Evolutionary conservation across 1,140 invertebrate genomes (phyloP).

Genomic region (Drosophila mojavensis): DNA sequence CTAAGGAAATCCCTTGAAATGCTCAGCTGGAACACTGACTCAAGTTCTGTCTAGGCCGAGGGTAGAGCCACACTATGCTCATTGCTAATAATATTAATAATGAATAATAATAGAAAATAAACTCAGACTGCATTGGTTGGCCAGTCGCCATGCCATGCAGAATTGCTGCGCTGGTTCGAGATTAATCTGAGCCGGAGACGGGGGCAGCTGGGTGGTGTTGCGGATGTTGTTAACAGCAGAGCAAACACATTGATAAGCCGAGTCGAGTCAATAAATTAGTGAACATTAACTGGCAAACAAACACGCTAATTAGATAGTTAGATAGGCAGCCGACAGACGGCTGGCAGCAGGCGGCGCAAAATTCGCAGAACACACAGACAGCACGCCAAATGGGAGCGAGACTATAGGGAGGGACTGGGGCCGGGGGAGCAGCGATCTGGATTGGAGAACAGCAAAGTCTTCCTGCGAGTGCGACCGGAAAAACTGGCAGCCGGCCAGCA

Average conservation of each 20-base stretch:
- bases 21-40: too few relatives aligned
- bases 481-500: slow-evolving; percentile 54
- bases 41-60: too few relatives aligned
- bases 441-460: slow-evolving; percentile 20
- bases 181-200: background rate
- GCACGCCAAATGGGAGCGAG: background rate
- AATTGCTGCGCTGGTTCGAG: background rate
- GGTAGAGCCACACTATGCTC: too few relatives aligned
- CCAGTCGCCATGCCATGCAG: too few relatives aligned
- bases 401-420: too few relatives aligned
- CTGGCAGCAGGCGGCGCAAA: slow-evolving; percentile 11
- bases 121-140: too few relatives aligned
- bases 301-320: slow-evolving; percentile 65
- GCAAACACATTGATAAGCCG: slow-evolving; percentile 62
- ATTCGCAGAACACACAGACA: slow-evolving; percentile 28
- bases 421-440: background rate
- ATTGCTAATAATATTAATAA: too few relatives aligned
- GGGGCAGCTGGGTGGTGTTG: slow-evolving; percentile 30
- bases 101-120: too few relatives aligned
- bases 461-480: slow-evolving; percentile 61
- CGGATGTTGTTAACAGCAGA: slow-evolving; percentile 65
- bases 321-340: slow-evolving; percentile 27
- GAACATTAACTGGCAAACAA: slow-evolving; percentile 63
- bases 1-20: too few relatives aligned
- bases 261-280: slow-evolving; percentile 41